Conservation (phyloP, 2,113 vertebrate genomes). For the Fulmarus glacialis region DNA sequence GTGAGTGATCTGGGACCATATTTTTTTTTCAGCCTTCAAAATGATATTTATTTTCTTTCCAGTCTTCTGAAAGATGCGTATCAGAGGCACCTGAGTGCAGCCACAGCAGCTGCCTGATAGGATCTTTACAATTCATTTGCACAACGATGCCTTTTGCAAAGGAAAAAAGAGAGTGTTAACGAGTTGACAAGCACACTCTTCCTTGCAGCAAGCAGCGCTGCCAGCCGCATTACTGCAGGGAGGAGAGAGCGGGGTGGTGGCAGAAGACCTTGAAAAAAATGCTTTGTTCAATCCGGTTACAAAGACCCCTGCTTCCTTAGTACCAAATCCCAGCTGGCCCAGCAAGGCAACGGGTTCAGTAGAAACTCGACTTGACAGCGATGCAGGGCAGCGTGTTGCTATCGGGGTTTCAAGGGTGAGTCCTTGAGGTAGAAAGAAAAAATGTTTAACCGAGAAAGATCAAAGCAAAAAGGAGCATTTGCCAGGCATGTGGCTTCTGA, state of each 20-base stretch:
- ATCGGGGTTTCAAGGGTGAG: background rate
- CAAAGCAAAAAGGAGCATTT: background rate
- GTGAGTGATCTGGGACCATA: background rate
- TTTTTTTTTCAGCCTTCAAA: background rate
- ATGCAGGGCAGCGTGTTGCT: background rate
- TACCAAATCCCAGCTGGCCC: background rate
- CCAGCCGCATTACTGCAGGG: constrained; percentile 35
- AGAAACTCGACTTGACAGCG: background rate
- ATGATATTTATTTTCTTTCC: background rate
- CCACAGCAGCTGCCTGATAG: background rate
- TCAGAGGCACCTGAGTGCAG: background rate
- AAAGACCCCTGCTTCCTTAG: background rate
- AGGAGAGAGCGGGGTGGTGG: constrained; percentile 39
- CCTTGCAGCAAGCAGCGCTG: background rate
- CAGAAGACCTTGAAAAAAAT: constrained; percentile 40
- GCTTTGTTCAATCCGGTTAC: constrained; percentile 35
- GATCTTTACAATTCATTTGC: background rate
- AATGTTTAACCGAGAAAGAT: background rate
- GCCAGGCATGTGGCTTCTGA: background rate
- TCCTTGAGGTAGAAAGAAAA: background rate
- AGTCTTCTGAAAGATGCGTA: background rate
- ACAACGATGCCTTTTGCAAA: background rate
- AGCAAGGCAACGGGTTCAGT: background rate
- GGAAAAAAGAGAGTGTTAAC: background rate
- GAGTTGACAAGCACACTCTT: constrained; percentile 3